Percentiles rank a stretch among this genome's conserved stretches.
phyloP scores from a whole-genome alignment of 2,888 invertebrate species.

The Thalpophila matura region DNA sequence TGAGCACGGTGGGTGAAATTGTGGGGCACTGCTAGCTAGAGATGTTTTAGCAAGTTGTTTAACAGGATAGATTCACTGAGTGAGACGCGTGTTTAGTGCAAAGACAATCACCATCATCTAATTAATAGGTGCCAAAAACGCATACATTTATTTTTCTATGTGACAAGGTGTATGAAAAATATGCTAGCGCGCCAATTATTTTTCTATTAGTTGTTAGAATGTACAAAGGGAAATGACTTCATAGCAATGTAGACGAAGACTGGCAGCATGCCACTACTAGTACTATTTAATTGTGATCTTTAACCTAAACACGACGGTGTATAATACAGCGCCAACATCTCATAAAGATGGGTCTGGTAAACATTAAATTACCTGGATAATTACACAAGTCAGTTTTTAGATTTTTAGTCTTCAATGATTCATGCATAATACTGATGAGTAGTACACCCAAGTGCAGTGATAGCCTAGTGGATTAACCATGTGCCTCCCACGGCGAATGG shows the following conservation, averaged over 20 bases:
- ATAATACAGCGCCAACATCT: slow-evolving; percentile 29
- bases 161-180: slow-evolving; percentile 20
- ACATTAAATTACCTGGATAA: not conserved
- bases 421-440: not conserved
- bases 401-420: slow-evolving; percentile 13
- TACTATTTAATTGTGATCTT: slow-evolving; percentile 51
- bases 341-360: slow-evolving; percentile 10
- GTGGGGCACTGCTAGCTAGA: not conserved
- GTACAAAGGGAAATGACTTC: slow-evolving; percentile 49
- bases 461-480: no score
- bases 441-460: not conserved
- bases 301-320: slow-evolving; percentile 37
- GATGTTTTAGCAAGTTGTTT: not conserved
- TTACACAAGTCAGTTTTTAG: slow-evolving; percentile 17
- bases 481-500: no score
- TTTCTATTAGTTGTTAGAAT: slow-evolving; percentile 28
- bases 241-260: slow-evolving; percentile 25
- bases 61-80: not conserved
- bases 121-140: slow-evolving; percentile 15
- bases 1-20: no score
- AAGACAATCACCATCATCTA: not conserved
- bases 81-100: not conserved
- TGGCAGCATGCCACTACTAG: slow-evolving; percentile 52
- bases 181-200: slow-evolving; percentile 10
- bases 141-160: not conserved